These are phyloP conservation scores for Sebastes oblongus DNA, from an alignment of 2,797 vertebrate species.

Conservation along the genomic window DNA sequence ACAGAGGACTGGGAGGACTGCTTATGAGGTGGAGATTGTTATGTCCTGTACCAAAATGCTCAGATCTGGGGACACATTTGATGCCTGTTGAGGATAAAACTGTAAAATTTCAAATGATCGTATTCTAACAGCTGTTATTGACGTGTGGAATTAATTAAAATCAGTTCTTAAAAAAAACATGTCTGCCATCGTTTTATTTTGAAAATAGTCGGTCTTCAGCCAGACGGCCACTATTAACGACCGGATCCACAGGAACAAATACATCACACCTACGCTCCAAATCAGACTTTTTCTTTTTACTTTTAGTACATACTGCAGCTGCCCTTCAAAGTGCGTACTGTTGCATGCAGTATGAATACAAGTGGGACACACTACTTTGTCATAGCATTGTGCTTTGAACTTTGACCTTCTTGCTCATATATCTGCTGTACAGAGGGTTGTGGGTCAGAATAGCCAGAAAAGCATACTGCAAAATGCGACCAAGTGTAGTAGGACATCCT, in stretches of 20 bases:
- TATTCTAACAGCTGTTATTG: slow-evolving; percentile 86
- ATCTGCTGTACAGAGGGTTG: no score
- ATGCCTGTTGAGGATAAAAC: slow-evolving; percentile 78
- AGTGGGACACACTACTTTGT: no score
- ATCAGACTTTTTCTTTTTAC: no score
- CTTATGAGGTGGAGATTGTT: slow-evolving; percentile 52
- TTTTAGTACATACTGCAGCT: no score
- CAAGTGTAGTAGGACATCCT: no score
- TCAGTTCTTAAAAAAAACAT: slow-evolving; percentile 78
- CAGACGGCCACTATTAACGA: background rate
- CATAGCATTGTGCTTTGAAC: no score
- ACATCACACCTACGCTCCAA: background rate
- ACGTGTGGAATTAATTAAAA: slow-evolving; percentile 88
- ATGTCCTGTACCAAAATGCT: slow-evolving; percentile 74
- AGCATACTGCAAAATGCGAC: no score
- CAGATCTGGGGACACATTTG: slow-evolving; percentile 69
- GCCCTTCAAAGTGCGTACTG: no score
- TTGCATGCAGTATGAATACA: no score
- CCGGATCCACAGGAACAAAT: background rate
- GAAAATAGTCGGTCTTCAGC: background rate
- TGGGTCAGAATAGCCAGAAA: no score
- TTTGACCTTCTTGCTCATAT: no score
- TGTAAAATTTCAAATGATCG: slow-evolving; percentile 82
- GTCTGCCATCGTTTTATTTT: slow-evolving; percentile 65
- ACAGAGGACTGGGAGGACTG: slow-evolving; percentile 55